Evolutionary conservation across 2,113 vertebrate species (phyloP).

Genomic region (Oryzias javanicus): DNA sequence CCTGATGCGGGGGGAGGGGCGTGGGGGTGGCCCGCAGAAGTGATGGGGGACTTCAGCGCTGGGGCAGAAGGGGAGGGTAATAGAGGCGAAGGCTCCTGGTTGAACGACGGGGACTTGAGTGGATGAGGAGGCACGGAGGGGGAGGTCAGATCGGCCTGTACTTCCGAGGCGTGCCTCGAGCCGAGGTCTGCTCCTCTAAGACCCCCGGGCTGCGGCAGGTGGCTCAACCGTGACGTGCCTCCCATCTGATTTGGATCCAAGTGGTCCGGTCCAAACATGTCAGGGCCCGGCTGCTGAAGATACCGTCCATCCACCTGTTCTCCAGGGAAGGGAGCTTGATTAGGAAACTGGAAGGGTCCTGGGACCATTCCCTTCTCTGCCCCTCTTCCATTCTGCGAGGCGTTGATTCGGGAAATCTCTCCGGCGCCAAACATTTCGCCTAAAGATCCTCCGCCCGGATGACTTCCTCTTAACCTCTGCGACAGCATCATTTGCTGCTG

Average conservation of each 20-base stretch:
- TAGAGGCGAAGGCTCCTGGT: slow-evolving; percentile 87
- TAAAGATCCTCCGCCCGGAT: slow-evolving; percentile 75
- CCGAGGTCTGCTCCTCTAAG: slow-evolving; percentile 74
- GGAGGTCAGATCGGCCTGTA: slow-evolving; percentile 87
- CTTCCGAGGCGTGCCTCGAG: slow-evolving; percentile 85
- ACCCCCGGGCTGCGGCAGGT: slow-evolving; percentile 83
- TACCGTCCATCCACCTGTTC: slow-evolving; percentile 81
- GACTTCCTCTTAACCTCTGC: slow-evolving; percentile 85
- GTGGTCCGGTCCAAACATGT: slow-evolving; percentile 85
- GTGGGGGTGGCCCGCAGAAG: slow-evolving; percentile 78
- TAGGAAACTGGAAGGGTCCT: slow-evolving; percentile 80
- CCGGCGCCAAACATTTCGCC: slow-evolving; percentile 80
- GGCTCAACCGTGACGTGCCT: slow-evolving; percentile 85
- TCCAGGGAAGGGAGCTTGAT: slow-evolving; percentile 82
- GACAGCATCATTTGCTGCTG: slow-evolving; percentile 87
- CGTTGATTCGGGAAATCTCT: slow-evolving; percentile 83
- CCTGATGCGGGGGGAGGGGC: slow-evolving; percentile 81
- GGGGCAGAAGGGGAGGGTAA: slow-evolving; percentile 88
- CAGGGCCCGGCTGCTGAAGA: slow-evolving; percentile 82
- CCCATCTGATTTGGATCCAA: slow-evolving; percentile 80
- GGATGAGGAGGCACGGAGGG: slow-evolving; percentile 84
- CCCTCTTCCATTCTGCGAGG: slow-evolving; percentile 80
- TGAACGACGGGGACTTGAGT: slow-evolving; percentile 90
- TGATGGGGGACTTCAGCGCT: slow-evolving; percentile 90
- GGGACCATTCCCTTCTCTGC: slow-evolving; percentile 83